Evolutionary conservation across 2,113 vertebrate species (phyloP).

Genomic region (Furnarius figulus): DNA sequence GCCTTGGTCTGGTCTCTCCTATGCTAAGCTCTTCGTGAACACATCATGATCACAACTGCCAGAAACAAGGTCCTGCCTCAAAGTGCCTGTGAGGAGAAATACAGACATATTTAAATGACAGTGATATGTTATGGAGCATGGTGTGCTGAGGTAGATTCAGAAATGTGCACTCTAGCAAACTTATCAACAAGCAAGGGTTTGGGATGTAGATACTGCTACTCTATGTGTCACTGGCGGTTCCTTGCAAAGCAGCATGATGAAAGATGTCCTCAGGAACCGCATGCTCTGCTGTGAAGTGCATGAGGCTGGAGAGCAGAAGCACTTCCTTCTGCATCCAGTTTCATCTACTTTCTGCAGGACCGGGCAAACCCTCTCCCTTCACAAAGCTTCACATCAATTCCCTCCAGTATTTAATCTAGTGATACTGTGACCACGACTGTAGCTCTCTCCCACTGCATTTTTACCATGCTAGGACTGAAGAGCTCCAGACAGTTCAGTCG

Average conservation of each 20-base stretch:
- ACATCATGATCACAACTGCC: fast-evolving
- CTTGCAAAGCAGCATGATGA: background rate
- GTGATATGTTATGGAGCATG: fast-evolving
- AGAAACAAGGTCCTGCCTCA: background rate
- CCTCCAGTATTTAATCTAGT: background rate
- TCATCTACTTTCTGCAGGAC: background rate
- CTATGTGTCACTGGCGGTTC: background rate
- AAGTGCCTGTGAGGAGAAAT: background rate
- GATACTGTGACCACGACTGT: background rate
- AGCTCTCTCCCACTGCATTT: background rate
- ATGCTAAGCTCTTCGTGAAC: background rate
- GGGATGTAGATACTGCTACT: background rate
- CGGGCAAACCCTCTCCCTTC: background rate
- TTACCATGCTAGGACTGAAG: background rate
- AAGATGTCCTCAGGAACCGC: background rate
- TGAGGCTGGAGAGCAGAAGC: background rate
- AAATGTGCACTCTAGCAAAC: fast-evolving
- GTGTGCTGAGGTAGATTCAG: background rate
- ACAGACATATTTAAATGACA: background rate
- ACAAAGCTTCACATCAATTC: background rate
- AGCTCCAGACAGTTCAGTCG: background rate
- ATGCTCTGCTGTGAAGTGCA: background rate
- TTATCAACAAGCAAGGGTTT: background rate
- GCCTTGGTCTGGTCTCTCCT: background rate
- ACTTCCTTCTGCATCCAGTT: background rate